These are phyloP conservation scores for Centropristis striata DNA, from an alignment of 2,113 vertebrate genomes.

Conservation along the genomic window DNA sequence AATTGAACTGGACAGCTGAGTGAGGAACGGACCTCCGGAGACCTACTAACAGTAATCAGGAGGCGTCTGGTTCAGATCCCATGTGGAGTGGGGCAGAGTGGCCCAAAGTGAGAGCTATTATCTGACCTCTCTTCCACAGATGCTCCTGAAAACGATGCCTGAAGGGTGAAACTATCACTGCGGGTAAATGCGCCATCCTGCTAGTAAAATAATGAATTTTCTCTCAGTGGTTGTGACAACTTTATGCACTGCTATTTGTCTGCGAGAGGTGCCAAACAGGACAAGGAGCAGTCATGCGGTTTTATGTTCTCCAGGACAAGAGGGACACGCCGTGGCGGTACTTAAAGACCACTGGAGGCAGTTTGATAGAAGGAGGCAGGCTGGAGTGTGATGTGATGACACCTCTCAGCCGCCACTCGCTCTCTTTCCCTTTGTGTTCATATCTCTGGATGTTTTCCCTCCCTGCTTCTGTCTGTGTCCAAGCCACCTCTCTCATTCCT, in stretches of 20 bases:
- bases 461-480: conserved; percentile 1
- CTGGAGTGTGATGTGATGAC: conserved; percentile 41
- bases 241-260: conserved; percentile 47
- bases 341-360: conserved; percentile 46
- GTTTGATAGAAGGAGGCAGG: conserved; percentile 22
- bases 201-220: conserved; percentile 50
- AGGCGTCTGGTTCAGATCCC: conserved; percentile 61
- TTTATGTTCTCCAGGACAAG: conserved; percentile 50
- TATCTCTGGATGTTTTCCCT: conserved; percentile 5
- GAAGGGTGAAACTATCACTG: conserved; percentile 28
- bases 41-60: conserved; percentile 56
- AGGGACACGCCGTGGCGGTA: conserved; percentile 22
- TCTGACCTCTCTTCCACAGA: conserved; percentile 35
- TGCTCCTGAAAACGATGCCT: conserved; percentile 43
- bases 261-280: conserved; percentile 22
- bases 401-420: conserved; percentile 21
- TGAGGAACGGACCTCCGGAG: conserved; percentile 53
- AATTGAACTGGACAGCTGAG: conserved; percentile 59
- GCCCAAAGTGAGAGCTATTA: conserved; percentile 58
- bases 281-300: conserved; percentile 7
- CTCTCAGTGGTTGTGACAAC: conserved; percentile 23
- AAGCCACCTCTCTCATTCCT: background rate
- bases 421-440: conserved; percentile 11
- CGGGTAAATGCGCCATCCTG: conserved; percentile 43
- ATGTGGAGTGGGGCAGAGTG: conserved; percentile 44